Base-by-base conservation (phyloP, 2,797 vertebrate species). In the Allobates femoralis region DNA sequence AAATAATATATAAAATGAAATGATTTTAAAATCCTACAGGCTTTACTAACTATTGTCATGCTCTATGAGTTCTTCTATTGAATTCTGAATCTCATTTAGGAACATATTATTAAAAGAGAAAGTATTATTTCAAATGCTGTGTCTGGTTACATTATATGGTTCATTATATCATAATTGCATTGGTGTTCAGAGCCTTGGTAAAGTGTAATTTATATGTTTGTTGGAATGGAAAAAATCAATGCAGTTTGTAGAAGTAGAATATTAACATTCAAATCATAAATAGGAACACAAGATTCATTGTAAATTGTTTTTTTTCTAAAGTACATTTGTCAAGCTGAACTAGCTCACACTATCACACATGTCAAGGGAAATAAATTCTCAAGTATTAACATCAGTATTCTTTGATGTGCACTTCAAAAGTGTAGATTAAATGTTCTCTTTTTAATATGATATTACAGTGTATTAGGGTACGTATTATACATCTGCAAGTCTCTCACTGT, bases 361-460 rank as follows among this genome's bases (percentile, higher is more conserved):
- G 86, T 87, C 86, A 87, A 83, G 86, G 81, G 81, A 87, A 87
- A 87, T 87, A 83, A 73, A 81, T 87, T 83, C 81, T 78, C 62
- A 78, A 83, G 64, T 83, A 87, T 83, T 83, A 83, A 79, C 53
- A 83, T 83, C 74, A 83, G 81, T 53, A 34, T 56, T 83, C 60
- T 83, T 84, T 64, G 75, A 79, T 84, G 66, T 84, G 78, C 76
- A 87, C 53, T 73, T 79, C 75, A 73, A 84, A 41, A 79, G 66
- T 77, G 64, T 64, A 83, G 55, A 84, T 79, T 79, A 82, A 77
- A 84, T 79, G 51, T 87, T 62, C 34, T 11, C 77, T 32, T 58
- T 87, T 71, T 69, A 87, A 83, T 69, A 60, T 79, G 18, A 85
- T 80, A 85, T 85, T 79, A 60, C 50, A 85, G 46, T 80, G 66